Evolutionary conservation across 2,888 invertebrate species (phyloP), one percentile per base, ranked within the genome.

Genomic region (Campoplex nolae): DNA sequence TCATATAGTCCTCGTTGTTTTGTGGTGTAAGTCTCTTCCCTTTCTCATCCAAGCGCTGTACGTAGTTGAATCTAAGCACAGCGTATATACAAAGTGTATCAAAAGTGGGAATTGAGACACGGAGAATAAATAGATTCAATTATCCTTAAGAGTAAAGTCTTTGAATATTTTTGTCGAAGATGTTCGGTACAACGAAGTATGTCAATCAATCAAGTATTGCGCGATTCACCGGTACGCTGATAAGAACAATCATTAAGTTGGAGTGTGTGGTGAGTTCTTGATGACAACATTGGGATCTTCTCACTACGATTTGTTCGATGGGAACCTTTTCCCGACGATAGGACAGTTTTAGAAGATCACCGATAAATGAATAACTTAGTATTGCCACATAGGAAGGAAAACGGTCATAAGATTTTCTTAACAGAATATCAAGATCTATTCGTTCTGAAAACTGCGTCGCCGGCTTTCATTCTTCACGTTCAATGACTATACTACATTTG

Each of bases 1-100:
- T 83, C 51, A 58, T 65, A 51, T 32, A 62, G 42, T 83, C 62
- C 70, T 67, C 85, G 77, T 65, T 76, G 71, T 71, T 70, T 79
- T 65, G 51, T 38, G 51, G 42, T 58, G 68, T 58, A 73, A 42
- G 32, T 48, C 67, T 23, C 11, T 45, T 28, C 56, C 54, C n/a
- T 54, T 51, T 81, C 75, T 67, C 67, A 58, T 56, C 45, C 67
- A 54, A 67, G 8, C 32, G 13, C 16, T 28, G 23, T 23, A 32
- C 32, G 23, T 13, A 16, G 32, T 62, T 62, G 32, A 62, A 23
- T 42, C 16, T 23, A 75, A 48, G 45, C 28, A 67, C n/a, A 7
- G 23, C 23, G 18, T 74, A 75, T 28, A 73, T 32, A 62, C 62
- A 13, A 62, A 62, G 62, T 62, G 62, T 62, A 62, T 28, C 13